A percentile compares a stretch with the other conserved stretches of the same genome.
Conservation (phyloP, 2,113 vertebrate genomes). For the Natator depressus region DNA sequence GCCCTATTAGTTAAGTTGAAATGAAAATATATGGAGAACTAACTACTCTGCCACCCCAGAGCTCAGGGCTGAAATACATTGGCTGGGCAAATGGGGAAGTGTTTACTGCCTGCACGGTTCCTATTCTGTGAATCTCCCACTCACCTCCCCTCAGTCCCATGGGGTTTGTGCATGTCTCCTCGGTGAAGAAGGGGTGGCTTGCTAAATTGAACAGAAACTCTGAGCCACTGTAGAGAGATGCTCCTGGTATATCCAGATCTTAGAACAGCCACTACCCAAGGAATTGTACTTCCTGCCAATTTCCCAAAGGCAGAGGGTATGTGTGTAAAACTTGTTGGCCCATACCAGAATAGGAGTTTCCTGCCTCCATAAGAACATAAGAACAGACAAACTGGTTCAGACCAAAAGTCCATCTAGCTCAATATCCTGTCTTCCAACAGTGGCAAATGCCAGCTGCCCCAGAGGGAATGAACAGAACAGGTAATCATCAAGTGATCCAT, state of each 20-base stretch:
- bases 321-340: fast-evolving
- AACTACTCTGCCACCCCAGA: background rate
- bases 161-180: background rate
- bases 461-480: too few species aligned
- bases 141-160: fast-evolving
- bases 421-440: too few species aligned
- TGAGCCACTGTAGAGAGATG: background rate
- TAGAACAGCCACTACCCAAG: background rate
- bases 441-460: too few species aligned
- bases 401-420: too few species aligned
- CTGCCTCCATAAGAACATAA: background rate
- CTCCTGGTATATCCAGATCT: background rate
- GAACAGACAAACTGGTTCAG: too few species aligned
- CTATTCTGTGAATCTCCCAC: background rate
- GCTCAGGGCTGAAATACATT: background rate
- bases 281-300: background rate
- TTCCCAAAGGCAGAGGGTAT: fast-evolving
- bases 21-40: background rate
- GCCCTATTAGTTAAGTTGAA: too few species aligned
- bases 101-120: background rate
- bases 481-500: too few species aligned
- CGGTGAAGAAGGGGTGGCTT: background rate
- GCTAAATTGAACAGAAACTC: background rate
- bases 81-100: background rate
- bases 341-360: fast-evolving